Evolutionary conservation across 2,888 invertebrate genomes (phyloP).

Genomic region (Leucania comma): DNA sequence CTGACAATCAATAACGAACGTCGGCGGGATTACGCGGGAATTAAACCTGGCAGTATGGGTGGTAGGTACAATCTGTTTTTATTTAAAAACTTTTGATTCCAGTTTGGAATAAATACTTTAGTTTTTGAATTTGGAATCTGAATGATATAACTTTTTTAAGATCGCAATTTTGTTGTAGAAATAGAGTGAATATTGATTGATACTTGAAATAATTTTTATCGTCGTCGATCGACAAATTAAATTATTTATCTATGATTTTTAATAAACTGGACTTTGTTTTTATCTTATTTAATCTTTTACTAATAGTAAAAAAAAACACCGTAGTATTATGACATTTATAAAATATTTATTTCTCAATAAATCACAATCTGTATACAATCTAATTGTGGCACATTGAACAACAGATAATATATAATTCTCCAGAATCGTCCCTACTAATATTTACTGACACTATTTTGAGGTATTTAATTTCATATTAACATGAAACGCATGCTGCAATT

Average conservation of each 20-base stretch:
- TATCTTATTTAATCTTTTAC: neutral
- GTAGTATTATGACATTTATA: constrained; percentile 82
- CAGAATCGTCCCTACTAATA: constrained; percentile 63
- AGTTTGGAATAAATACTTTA: constrained; percentile 3
- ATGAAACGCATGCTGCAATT: constrained; percentile 56
- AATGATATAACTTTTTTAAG: neutral
- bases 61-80: constrained; percentile 19
- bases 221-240: neutral
- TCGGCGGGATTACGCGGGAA: constrained; percentile 46
- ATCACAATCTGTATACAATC: constrained; percentile 86
- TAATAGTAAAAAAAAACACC: constrained; percentile 28
- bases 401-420: constrained; percentile 83
- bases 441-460: constrained; percentile 75
- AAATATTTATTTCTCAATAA: constrained; percentile 88
- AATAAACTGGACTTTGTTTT: neutral
- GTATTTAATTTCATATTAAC: constrained; percentile 76
- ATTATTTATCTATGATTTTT: neutral
- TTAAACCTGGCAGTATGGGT: constrained; percentile 31
- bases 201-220: constrained; percentile 11
- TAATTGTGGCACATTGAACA: constrained; percentile 88
- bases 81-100: constrained; percentile 24
- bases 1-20: constrained; percentile 58
- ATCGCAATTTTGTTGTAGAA: neutral
- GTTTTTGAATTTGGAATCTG: neutral
- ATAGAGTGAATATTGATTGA: constrained; percentile 13